Base-by-base conservation (phyloP, 2,888 invertebrate genomes). In the Caenorhabditis sulstoni region DNA sequence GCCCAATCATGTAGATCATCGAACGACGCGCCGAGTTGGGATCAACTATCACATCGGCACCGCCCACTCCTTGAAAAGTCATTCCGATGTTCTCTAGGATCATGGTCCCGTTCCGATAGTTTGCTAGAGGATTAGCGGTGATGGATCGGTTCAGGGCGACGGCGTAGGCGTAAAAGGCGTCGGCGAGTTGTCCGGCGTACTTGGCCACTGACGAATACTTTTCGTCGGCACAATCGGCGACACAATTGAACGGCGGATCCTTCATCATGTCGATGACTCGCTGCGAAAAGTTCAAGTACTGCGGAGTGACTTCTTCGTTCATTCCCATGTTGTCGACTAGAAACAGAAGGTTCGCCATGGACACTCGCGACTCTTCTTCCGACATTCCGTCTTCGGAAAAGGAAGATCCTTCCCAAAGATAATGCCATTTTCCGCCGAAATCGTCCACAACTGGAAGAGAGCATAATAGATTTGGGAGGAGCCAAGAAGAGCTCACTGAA, bases 201-300 rank as follows among this genome's bases (percentile, higher is more conserved):
- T 57, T 73, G 23, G 75, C 71, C 0, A 76, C 78, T 53, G 61
- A 47, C 1, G 62, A 64, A 39, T 67, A 67, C 39, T 58, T n/a
- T 3, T 44, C 41, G 9, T 41, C 64, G 3, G 67, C 67, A 55
- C 79, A 79, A 23, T 79, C 79, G 1, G 58, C 70, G 4, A 77
- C 76, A 55, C 85, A 87, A 58, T 81, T 80, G 57, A 86, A 87
- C 16, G 87, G 87, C 11, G 83, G 75, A 9, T 79, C 70, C 18
- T 74, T 80, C 80, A 84, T 86, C 44, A 83, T 62, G 9, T 62
- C 37, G 8, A 85, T 79, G 1, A 87, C 83, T 58, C 83, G 67
- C 29, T 80, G 73, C 14, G 83, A 83, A 57, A 87, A 86, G 23
- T 76, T 67, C 22, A 66, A 52, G 59, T 79, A 79, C 12, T 71